Evolutionary conservation across 2,888 invertebrate species (phyloP).

Genomic region (Lasius platythorax): DNA sequence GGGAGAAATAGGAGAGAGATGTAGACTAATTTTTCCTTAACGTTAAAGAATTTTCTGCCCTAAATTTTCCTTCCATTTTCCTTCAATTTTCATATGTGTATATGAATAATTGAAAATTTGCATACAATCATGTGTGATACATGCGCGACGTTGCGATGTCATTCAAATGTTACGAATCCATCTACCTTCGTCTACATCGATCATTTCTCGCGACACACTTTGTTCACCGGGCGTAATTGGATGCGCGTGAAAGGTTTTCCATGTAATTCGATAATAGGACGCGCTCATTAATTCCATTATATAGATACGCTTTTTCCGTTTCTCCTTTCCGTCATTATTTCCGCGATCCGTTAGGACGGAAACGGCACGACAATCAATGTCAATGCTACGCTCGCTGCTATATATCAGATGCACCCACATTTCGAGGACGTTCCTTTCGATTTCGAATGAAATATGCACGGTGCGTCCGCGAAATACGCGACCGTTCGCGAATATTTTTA

Average conservation of each 20-base stretch:
- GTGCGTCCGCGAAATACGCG: neutral
- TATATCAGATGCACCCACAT: neutral
- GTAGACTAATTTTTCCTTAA: neutral
- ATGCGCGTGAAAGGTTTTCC: slow-evolving; percentile 47
- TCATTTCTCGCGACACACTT: slow-evolving; percentile 22
- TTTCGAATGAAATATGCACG: neutral
- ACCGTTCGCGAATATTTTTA: neutral
- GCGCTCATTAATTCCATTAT: slow-evolving; percentile 35
- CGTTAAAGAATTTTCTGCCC: neutral
- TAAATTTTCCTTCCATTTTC: neutral
- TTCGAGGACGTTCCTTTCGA: neutral
- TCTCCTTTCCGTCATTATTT: slow-evolving; percentile 34
- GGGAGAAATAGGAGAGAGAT: neutral
- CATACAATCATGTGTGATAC: too few species aligned
- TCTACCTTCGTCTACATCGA: neutral
- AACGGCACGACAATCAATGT: slow-evolving; percentile 52
- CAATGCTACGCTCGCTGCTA: slow-evolving; percentile 52
- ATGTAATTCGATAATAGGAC: slow-evolving; percentile 28
- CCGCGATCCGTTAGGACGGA: slow-evolving; percentile 40
- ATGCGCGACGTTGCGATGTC: neutral
- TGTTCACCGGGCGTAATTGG: neutral
- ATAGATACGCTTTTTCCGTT: slow-evolving; percentile 25
- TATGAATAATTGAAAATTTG: neutral
- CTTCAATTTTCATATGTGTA: neutral
- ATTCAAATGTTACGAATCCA: neutral